phyloP scores from a whole-genome alignment of 2,113 vertebrate species.

The Hoplias malabaricus region DNA sequence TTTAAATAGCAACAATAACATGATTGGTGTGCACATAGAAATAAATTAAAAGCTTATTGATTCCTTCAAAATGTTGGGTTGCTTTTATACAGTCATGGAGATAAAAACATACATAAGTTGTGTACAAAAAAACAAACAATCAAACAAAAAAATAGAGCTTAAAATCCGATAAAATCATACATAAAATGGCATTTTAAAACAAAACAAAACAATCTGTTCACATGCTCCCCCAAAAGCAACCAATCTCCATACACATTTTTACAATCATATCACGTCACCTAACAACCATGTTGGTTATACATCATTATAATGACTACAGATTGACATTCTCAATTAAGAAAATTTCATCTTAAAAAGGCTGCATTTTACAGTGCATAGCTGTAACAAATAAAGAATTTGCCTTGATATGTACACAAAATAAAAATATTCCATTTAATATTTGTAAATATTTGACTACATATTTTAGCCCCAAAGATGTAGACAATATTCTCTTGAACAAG shows the following conservation, averaged over 20 bases:
- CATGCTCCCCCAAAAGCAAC: constrained; percentile 68
- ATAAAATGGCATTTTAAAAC: constrained; percentile 69
- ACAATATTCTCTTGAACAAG: constrained; percentile 82
- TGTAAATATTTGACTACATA: constrained; percentile 94
- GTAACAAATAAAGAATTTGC: constrained; percentile 97
- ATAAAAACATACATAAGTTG: constrained; percentile 67
- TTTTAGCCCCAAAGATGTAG: constrained; percentile 80
- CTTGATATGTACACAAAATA: constrained; percentile 97
- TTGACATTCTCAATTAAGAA: constrained; percentile 98
- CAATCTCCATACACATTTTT: constrained; percentile 70
- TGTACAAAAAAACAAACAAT: constrained; percentile 68
- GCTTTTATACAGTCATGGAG: constrained; percentile 70
- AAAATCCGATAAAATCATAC: constrained; percentile 77
- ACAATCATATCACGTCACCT: constrained; percentile 96
- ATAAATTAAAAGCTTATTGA: constrained; percentile 49
- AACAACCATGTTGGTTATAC: constrained; percentile 89
- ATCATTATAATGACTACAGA: constrained; percentile 89
- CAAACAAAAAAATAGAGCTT: constrained; percentile 70
- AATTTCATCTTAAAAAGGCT: constrained; percentile 94
- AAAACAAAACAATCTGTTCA: constrained; percentile 69
- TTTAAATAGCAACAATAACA: constrained; percentile 64
- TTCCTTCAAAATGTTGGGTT: constrained; percentile 62
- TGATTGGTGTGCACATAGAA: constrained; percentile 47
- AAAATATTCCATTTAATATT: constrained; percentile 95
- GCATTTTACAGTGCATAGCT: constrained; percentile 99